These are phyloP conservation scores for Columba livia DNA, from an alignment of 2,113 vertebrate genomes.

Conservation along the genomic window DNA sequence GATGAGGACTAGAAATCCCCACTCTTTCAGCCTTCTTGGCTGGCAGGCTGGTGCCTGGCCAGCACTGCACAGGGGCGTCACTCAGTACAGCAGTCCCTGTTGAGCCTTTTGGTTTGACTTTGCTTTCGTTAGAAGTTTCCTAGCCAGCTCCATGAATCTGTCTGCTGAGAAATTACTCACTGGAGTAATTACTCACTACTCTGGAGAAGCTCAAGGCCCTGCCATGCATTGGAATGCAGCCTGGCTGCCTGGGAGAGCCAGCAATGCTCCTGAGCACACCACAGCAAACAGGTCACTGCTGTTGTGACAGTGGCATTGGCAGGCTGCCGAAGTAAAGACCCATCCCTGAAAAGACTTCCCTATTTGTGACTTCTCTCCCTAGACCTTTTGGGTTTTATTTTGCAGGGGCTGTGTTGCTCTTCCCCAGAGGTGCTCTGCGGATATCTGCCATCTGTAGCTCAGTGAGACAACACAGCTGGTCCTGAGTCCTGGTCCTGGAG, in stretches of 20 bases:
- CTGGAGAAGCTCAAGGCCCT: neutral
- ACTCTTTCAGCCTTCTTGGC: neutral
- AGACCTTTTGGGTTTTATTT: neutral
- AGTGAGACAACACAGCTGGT: neutral
- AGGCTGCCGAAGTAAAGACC: neutral
- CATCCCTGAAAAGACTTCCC: neutral
- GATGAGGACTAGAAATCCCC: neutral
- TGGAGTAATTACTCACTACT: neutral
- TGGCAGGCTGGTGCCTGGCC: neutral
- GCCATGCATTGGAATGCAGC: neutral
- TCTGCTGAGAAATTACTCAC: neutral
- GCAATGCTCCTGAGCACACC: neutral
- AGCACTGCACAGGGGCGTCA: accelerated
- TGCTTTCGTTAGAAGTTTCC: neutral
- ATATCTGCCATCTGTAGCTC: accelerated
- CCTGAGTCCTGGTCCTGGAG: neutral
- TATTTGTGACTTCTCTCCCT: neutral
- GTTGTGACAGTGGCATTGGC: neutral
- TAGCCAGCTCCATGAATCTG: neutral
- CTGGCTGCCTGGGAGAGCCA: neutral
- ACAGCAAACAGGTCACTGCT: neutral
- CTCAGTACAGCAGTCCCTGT: neutral
- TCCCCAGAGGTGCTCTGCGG: neutral
- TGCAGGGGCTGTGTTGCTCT: neutral
- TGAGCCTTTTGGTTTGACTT: neutral